These are phyloP conservation scores for Phania funesta DNA, from an alignment of 2,888 invertebrate genomes.

Conservation along the genomic window DNA sequence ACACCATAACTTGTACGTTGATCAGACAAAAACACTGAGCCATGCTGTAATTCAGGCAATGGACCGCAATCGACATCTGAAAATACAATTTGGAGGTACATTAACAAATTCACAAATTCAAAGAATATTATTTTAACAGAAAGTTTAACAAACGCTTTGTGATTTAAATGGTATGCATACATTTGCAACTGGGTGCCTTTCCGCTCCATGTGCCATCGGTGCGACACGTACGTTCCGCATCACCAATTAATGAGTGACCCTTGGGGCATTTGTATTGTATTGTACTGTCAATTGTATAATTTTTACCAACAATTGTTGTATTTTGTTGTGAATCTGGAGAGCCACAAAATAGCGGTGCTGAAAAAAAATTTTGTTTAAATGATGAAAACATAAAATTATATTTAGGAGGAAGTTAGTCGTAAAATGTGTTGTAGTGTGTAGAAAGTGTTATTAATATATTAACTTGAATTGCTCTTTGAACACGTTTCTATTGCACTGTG, in stretches of 20 bases:
- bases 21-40: constrained; percentile 85
- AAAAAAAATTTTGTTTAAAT: constrained; percentile 64
- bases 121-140: constrained; percentile 6
- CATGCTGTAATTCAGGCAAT: constrained; percentile 86
- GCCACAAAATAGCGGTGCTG: constrained; percentile 92
- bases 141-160: neutral
- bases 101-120: neutral
- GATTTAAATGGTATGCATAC: constrained; percentile 82
- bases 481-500: too few relatives aligned
- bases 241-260: constrained; percentile 90
- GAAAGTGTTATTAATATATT: constrained; percentile 55
- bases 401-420: constrained; percentile 6
- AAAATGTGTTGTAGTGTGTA: constrained; percentile 15
- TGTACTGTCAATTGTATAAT: constrained; percentile 85
- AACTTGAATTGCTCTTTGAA: too few relatives aligned
- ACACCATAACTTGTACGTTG: constrained; percentile 90
- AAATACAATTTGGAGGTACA: constrained; percentile 5
- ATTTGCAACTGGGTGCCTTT: constrained; percentile 90
- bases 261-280: constrained; percentile 90
- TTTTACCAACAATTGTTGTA: constrained; percentile 88
- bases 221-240: constrained; percentile 85
- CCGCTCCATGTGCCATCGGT: constrained; percentile 92
- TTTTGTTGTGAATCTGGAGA: constrained; percentile 92
- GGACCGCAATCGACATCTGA: constrained; percentile 92
- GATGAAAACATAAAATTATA: neutral